phyloP scores from a whole-genome alignment of 2,888 invertebrate genomes.

The Acronicta leporina region DNA sequence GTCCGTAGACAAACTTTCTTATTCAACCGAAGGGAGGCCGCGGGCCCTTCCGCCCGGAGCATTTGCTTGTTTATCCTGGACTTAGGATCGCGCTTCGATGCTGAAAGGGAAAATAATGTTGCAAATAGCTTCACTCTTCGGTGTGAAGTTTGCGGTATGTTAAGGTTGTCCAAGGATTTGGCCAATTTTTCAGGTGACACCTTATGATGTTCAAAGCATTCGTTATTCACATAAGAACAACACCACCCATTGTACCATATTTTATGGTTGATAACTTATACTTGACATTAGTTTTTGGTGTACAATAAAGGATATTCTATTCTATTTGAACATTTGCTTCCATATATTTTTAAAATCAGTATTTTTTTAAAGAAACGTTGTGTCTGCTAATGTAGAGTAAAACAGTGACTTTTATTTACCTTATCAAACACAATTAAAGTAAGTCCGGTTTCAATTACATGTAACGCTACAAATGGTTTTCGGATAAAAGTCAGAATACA shows the following conservation, averaged over 20 bases:
- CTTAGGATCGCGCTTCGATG: conserved; percentile 69
- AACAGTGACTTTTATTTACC: no score
- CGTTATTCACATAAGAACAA: not conserved
- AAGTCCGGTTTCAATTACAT: conserved; percentile 51
- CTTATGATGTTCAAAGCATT: conserved; percentile 4
- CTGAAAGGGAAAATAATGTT: conserved; percentile 66
- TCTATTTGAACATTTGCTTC: no score
- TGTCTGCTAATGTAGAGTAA: no score
- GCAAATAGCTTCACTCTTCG: conserved; percentile 60
- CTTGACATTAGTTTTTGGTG: no score
- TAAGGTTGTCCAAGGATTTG: conserved; percentile 51
- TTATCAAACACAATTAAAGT: conserved; percentile 52
- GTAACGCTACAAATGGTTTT: conserved; percentile 59
- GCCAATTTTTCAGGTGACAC: conserved; percentile 19
- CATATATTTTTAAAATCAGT: no score
- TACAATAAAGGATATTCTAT: no score
- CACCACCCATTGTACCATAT: no score
- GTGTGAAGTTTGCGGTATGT: conserved; percentile 54
- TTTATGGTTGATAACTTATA: no score
- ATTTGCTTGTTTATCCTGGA: conserved; percentile 86
- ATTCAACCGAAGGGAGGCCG: conserved; percentile 75
- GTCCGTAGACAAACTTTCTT: conserved; percentile 84
- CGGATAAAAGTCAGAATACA: conserved; percentile 58
- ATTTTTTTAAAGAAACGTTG: no score
- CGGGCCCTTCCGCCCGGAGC: conserved; percentile 84